Base-by-base conservation (phyloP, 1,140 invertebrate species). In the Bilobella aurantiaca region DNA sequence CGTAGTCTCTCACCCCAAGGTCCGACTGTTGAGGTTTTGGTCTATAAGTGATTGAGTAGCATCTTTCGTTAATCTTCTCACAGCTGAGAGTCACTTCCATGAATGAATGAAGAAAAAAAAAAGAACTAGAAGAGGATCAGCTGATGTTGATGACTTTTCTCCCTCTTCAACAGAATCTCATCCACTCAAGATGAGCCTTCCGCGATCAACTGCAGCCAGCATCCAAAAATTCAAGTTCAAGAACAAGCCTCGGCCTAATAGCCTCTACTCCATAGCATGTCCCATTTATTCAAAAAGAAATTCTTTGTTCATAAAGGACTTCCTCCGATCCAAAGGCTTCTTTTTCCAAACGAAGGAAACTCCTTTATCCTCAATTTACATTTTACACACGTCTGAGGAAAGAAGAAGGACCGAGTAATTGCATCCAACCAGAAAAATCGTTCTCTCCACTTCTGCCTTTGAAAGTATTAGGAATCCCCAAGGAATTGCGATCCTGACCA, bases 171-270 rank as follows among this genome's bases (percentile, higher is more conserved):
- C n/a, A n/a, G n/a, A n/a, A n/a, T 31, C 58, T n/a, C 32, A 23
- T 30, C 23, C 28, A 28, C 25, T 30, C 32, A 32, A n/a, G 29
- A 62, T 47, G 47, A 62, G 61, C 53, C 34, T 47, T n/a, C 47
- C 25, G 25, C 32, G 60, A 46, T 28, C 27, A 42, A 42, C 8
- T 12, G 37, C 25, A 62, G n/a, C n/a, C n/a, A n/a, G n/a, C n/a
- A n/a, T n/a, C n/a, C n/a, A n/a, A 62, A 28, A 62, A 29, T 21
- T 16, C 27, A 62, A 62, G 61, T 62, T 62, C 61, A 62, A 62
- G 61, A 62, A 46, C 61, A 62, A 46, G 61, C 42, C 46, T 42
- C 37, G 8, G 8, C 37, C 37, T 42, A 8, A 42, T n/a, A 12
- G 8, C 8, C 37, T 42, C 37, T 42, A 42, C 8, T 12, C 8